Conservation (phyloP, 2,797 vertebrate species). For the Leptoclinus maculatus region DNA sequence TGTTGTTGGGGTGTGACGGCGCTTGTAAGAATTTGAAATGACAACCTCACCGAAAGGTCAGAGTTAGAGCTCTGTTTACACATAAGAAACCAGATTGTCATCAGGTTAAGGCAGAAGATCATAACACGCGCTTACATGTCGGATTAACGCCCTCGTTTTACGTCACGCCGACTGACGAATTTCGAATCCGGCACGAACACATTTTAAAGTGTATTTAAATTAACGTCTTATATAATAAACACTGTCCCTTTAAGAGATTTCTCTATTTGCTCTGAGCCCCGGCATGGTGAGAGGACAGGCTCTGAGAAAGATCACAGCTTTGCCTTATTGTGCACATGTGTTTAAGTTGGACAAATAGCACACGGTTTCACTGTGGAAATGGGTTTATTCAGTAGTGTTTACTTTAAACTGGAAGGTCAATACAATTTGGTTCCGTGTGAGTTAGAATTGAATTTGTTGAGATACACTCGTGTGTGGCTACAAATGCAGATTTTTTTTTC, state of each 20-base stretch:
- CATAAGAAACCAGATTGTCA: conserved; percentile 6
- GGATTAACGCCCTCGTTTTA: neutral
- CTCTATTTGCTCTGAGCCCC: neutral
- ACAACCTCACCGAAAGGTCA: conserved; percentile 14
- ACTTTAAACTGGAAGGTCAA: conserved; percentile 23
- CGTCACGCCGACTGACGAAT: neutral
- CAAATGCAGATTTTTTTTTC: neutral
- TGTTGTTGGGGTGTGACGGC: neutral
- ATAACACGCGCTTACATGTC: neutral
- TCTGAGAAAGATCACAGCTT: conserved; percentile 21
- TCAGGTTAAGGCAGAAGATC: conserved; percentile 19
- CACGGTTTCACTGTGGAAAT: neutral
- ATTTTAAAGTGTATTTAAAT: neutral
- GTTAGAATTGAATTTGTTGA: neutral
- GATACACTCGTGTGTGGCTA: neutral
- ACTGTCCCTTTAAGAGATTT: conserved; percentile 31
- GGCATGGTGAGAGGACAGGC: neutral
- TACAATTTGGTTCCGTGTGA: neutral
- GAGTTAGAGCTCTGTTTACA: neutral
- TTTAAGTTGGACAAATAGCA: conserved; percentile 23
- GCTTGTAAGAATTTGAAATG: conserved; percentile 12
- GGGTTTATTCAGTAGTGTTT: neutral
- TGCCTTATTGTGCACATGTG: conserved; percentile 13
- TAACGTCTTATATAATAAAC: neutral
- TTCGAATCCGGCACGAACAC: neutral